Base-by-base conservation (phyloP, 2,797 vertebrate genomes). In the Pelochelys cantorii region DNA sequence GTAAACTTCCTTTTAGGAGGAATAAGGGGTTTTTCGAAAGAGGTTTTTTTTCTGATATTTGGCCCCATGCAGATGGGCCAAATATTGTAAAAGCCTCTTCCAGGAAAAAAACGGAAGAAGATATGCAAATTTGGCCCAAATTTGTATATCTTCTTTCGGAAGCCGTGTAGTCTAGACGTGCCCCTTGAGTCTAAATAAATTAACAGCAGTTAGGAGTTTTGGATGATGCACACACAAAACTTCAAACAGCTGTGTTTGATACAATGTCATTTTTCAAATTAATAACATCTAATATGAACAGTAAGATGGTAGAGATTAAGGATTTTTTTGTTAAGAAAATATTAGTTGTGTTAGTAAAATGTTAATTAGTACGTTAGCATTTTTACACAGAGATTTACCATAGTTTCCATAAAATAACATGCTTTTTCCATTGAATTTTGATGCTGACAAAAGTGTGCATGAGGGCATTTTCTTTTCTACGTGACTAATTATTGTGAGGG, bases 361-460 rank as follows among this genome's bases (percentile, higher is more conserved):
- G 31, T 68, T 68, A 4, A 34, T 68, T 68, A 34, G 9, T 34
- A 18, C 65, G n/a, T 68, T n/a, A 10, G 17, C 34, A 68, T 68
- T 68, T 68, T 68, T 68, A 68, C 65, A 20, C 6, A 15, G 65
- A n/a, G n/a, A 68, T 34, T 34, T 34, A 34, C 65, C n/a, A 34
- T 68, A n/a, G 34, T 34, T 68, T 68, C 62, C 62, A 68, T 31
- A n/a, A 68, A 68, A 68, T 68, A 68, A 68, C 62, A 68, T 68
- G 65, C 65, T 68, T 8, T 68, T 68, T 68, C 18, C 15, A 20
- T 68, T 68, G 65, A 48, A 75, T 13, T 75, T 7, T 42, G 37
- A 27, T 23, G 4, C 56, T 42, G 2, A 20, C n/a, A 3, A 9
- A 17, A 18, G 62, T 89, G 3, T 0, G 0, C 59, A 12, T 83